Evolutionary conservation across 1,140 invertebrate genomes (phyloP).

Genomic region (Drosophila nebulosa): DNA sequence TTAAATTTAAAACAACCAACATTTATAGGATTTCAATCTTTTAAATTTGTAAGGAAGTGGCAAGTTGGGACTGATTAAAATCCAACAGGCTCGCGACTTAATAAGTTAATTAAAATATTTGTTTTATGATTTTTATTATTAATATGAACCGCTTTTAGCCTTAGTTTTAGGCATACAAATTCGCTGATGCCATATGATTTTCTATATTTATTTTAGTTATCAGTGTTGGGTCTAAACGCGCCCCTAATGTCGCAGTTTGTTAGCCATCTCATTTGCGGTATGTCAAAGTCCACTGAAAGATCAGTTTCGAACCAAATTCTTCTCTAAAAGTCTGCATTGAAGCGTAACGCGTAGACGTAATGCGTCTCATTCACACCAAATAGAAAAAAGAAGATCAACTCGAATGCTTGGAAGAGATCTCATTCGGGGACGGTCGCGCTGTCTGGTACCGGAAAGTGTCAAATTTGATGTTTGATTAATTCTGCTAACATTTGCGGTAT

Average conservation of each 20-base stretch:
- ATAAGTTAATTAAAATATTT: too few species aligned
- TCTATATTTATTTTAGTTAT: slow-evolving; percentile 9
- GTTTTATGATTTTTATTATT: too few species aligned
- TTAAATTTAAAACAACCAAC: too few species aligned
- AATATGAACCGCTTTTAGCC: not conserved
- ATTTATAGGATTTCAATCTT: too few species aligned
- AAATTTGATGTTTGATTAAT: slow-evolving; percentile 47
- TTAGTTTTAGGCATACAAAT: not conserved
- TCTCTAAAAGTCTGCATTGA: slow-evolving; percentile 16
- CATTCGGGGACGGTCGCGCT: slow-evolving; percentile 26
- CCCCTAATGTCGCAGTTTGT: slow-evolving; percentile 24
- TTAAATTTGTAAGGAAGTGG: too few species aligned
- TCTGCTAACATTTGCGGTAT: slow-evolving; percentile 36
- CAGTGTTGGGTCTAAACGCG: slow-evolving; percentile 2
- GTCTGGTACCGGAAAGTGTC: slow-evolving; percentile 43
- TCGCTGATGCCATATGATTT: too few species aligned
- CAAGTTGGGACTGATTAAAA: too few species aligned
- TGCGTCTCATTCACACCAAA: slow-evolving; percentile 42
- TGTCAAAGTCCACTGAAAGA: slow-evolving; percentile 34
- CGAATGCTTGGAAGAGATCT: not conserved
- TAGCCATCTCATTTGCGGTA: slow-evolving; percentile 29
- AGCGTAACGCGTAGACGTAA: slow-evolving; percentile 21
- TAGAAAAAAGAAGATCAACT: not conserved
- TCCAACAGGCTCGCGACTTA: too few species aligned
- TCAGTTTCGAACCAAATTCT: not conserved